Base-by-base conservation (phyloP, 2,888 invertebrate genomes). In the Tenthredo amoena region DNA sequence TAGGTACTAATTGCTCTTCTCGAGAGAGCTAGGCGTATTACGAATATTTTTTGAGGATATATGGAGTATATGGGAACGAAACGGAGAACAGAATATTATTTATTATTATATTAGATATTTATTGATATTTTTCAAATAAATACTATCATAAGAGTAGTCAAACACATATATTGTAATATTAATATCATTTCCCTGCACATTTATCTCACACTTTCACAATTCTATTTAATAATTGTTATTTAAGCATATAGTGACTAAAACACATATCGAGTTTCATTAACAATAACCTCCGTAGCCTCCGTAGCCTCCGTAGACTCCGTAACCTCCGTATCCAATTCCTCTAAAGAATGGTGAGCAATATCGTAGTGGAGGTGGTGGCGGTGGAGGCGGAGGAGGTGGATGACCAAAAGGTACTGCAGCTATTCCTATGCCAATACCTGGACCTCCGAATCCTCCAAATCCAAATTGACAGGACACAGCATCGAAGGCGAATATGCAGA, bases 301-400 rank as follows among this genome's bases (percentile, higher is more conserved):
- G 1, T 58, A 58, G 21, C 58, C 62, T 26, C 26, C 26, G 40
- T 40, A 40, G 7, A 7, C 72, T 21, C 65, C 26, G 65, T 68
- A 68, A 0, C 34, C 34, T n/a, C 43, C 76, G 50, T 79, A 79
- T 47, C 83, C 83, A 83, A 68, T 34, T 31, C 68, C 65, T 26
- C 83, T 7, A 12, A 43, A 71, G 21, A 83, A 83, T 43, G 83
- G 83, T 47, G 81, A 81, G 34, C 83, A 68, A 68, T 71, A 83
- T 71, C 31, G 47, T 40, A 18, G 40, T 0, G 50, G 55, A 5
- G 79, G 79, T 31, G 76, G 76, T 21, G 79, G 79, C 31, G 43
- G 82, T 9, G 82, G 82, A 7, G 68, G 65, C 1, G 82, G 82
- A 31, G 12, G 18, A 26, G 68, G 68, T 31, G 68, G 83, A 5